phyloP scores from a whole-genome alignment of 2,797 vertebrate species.

The Antrozous pallidus region DNA sequence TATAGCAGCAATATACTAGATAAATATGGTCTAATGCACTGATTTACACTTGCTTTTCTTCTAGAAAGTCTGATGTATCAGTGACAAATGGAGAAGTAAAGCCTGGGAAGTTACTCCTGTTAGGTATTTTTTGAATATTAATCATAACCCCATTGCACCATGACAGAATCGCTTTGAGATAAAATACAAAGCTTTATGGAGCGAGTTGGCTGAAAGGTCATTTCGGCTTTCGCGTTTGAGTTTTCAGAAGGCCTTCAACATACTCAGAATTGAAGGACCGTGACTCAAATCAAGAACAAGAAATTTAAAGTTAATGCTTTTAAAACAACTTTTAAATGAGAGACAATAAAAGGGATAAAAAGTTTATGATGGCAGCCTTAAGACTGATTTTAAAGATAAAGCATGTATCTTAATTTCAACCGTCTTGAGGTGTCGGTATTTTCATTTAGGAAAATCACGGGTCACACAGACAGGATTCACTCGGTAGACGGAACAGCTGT shows the following conservation, averaged over 20 bases:
- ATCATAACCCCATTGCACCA: neutral
- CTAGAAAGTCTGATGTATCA: neutral
- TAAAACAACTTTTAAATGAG: neutral
- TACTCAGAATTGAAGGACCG: neutral
- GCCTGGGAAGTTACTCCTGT: neutral
- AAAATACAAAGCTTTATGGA: neutral
- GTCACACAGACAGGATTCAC: neutral
- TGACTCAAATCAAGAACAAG: neutral
- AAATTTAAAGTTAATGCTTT: slow-evolving; percentile 2
- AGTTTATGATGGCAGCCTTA: neutral
- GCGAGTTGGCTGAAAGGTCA: neutral
- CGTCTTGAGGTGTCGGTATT: neutral
- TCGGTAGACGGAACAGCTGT: neutral
- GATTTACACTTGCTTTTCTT: neutral
- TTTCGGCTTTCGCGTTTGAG: neutral
- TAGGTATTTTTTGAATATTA: neutral
- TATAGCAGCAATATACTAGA: neutral
- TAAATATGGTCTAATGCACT: neutral
- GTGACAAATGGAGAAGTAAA: neutral
- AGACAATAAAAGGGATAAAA: neutral
- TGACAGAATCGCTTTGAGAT: neutral
- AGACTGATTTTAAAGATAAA: slow-evolving; percentile 27
- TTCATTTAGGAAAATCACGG: slow-evolving; percentile 38
- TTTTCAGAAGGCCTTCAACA: neutral
- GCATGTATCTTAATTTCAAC: slow-evolving; percentile 15